Evolutionary conservation across 2,797 vertebrate species (phyloP), one percentile per base, ranked within the genome.

Genomic region (Holocentrus rufus): DNA sequence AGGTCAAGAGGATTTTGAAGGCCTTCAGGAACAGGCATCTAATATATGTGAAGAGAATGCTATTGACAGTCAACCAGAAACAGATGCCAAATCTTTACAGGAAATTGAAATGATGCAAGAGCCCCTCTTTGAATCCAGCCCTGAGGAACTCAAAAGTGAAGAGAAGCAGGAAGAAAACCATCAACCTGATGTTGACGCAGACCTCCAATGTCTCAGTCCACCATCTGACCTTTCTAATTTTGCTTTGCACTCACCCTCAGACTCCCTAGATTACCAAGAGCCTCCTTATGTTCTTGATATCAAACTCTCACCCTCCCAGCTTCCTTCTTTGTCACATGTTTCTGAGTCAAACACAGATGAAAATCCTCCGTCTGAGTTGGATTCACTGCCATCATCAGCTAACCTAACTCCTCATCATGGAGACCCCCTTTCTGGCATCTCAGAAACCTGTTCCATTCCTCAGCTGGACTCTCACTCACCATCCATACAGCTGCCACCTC

Each of bases 31-130:
- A 34, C 39, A 77, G 53, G 31, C 14, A 4, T 74, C 56, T 52
- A 1, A 36, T 50, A 23, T 54, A 9, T 61, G 66, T 42, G 56
- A 76, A 39, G 76, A 73, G 18, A 47, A 58, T 6, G 27, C 62
- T 1, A 53, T 2, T 27, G 47, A 78, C 13, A 54, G n/a, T 14
- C 66, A 62, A 7, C 30, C 73, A 0, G 4, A 80, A 80, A 73
- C 42, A 62, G 47, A 74, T 8, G 20, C 7, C 2, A 22, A 63
- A 46, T 17, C 25, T 47, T 68, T n/a, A 7, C 20, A 64, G 31
- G 70, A 78, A 69, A 50, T 7, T 44, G 63, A 80, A 72, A 71
- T 55, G 2, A 47, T 17, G 3, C 36, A 84, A 8, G 63, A 78
- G 36, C 27, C 4, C 18, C 1, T 34, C n/a, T 44, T 66, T 23